phyloP scores from a whole-genome alignment of 2,888 invertebrate genomes.

The Zaprionus lineosus region DNA sequence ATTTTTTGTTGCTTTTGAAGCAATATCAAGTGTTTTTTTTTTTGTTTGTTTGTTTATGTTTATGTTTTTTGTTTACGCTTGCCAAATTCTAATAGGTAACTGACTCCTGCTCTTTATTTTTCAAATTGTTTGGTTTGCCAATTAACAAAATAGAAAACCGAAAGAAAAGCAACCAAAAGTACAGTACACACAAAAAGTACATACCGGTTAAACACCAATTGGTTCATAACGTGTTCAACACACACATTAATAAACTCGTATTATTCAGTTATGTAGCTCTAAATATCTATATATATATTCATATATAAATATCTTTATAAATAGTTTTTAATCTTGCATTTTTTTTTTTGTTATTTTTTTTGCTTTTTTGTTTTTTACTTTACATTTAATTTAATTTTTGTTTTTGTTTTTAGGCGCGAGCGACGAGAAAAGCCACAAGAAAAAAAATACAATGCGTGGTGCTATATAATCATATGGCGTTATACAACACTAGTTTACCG shows the following conservation, averaged over 20 bases:
- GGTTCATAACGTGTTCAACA: conserved; percentile 22
- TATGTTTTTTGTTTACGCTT: conserved; percentile 53
- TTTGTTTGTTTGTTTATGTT: conserved; percentile 37
- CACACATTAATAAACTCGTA: conserved; percentile 24
- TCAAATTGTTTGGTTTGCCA: conserved; percentile 78
- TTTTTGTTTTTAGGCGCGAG: conserved; percentile 60
- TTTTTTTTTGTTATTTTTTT: conserved; percentile 13
- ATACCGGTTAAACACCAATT: conserved; percentile 43
- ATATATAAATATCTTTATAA: conserved; percentile 1
- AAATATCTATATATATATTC: conserved; percentile 9
- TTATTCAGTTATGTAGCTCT: conserved; percentile 13
- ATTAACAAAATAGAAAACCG: conserved; percentile 64
- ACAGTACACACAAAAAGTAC: conserved; percentile 47
- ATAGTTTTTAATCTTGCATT: conserved; percentile 13
- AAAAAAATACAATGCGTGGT: conserved; percentile 32
- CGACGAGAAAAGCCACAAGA: conserved; percentile 59
- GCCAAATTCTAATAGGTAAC: conserved; percentile 82
- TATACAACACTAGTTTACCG: conserved; percentile 69
- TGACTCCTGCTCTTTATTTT: conserved; percentile 82
- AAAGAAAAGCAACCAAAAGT: conserved; percentile 50
- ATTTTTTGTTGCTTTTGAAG: conserved; percentile 72
- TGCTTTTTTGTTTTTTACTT: conserved; percentile 16
- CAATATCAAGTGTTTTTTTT: conserved; percentile 50
- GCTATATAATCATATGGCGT: conserved; percentile 52
- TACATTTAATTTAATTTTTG: conserved; percentile 35